phyloP scores from a whole-genome alignment of 2,797 vertebrate species.

The Sebastes alutus region DNA sequence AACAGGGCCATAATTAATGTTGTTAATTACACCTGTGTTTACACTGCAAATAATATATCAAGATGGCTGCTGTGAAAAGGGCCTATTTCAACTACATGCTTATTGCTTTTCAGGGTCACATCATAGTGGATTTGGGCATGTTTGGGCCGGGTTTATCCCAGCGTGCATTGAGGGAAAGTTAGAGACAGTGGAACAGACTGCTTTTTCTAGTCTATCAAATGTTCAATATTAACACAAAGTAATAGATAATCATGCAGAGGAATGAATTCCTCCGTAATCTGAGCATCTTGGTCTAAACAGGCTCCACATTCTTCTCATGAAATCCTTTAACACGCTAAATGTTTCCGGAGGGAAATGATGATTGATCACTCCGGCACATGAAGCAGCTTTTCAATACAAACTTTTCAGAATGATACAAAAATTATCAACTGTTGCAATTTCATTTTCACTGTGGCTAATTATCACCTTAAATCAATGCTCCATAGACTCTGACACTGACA shows the following conservation, averaged over 20 bases:
- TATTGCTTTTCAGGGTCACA: background rate
- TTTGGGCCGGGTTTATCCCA: too few species aligned
- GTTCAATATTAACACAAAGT: background rate
- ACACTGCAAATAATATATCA: too few species aligned
- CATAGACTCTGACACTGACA: slow-evolving; percentile 60
- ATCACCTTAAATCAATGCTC: slow-evolving; percentile 60
- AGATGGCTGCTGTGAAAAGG: too few species aligned
- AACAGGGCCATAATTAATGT: too few species aligned
- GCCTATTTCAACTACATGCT: background rate
- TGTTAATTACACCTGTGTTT: too few species aligned
- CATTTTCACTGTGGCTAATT: slow-evolving; percentile 48
- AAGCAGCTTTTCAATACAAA: slow-evolving; percentile 51
- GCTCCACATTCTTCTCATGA: slow-evolving; percentile 3
- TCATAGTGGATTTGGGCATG: background rate
- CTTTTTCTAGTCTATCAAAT: background rate
- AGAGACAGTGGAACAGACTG: background rate
- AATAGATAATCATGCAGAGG: background rate
- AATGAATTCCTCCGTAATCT: background rate
- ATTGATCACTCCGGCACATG: slow-evolving; percentile 34
- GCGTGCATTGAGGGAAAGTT: background rate
- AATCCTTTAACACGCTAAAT: slow-evolving; percentile 37
- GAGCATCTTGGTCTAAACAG: background rate
- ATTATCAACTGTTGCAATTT: slow-evolving; percentile 39
- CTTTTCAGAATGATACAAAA: slow-evolving; percentile 43
- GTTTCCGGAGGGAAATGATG: slow-evolving; percentile 42